Conservation (phyloP, 1,140 invertebrate genomes). For the Microplitis demolitor region DNA sequence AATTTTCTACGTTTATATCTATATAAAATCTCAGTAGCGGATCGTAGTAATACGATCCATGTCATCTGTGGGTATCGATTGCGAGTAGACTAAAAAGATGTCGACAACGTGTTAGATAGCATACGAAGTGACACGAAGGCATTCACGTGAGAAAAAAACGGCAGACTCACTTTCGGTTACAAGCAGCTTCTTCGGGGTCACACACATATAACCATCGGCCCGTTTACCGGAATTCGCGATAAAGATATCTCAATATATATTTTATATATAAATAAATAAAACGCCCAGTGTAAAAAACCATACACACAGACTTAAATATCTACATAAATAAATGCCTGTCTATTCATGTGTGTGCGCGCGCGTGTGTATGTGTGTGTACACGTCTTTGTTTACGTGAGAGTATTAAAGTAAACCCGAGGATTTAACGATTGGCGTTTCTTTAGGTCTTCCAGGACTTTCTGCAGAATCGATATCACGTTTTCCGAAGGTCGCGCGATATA, state of each 20-base stretch:
- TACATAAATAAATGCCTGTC: background rate
- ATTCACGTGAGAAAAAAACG: conserved; percentile 9
- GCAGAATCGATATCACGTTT: conserved; percentile 2
- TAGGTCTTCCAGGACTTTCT: background rate
- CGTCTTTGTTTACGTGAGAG: background rate
- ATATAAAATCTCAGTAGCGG: conserved; percentile 18
- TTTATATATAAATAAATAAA: background rate
- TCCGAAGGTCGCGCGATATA: conserved; percentile 2
- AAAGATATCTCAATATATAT: background rate
- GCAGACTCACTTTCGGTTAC: conserved; percentile 7
- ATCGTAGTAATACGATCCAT: conserved; percentile 16
- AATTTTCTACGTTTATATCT: background rate
- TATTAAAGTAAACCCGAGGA: background rate
- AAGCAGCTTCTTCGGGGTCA: background rate
- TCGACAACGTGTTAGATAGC: conserved; percentile 7
- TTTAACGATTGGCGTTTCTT: background rate
- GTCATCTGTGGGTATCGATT: conserved; percentile 15
- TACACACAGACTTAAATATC: background rate
- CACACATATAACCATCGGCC: background rate
- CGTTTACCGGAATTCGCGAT: background rate
- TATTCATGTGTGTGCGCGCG: background rate
- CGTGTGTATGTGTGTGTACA: background rate
- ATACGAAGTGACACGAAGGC: conserved; percentile 24
- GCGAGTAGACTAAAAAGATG: background rate
- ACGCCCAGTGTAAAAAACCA: background rate